A percentile compares a stretch with the other conserved stretches of the same genome.
Evolutionary conservation across 2,113 vertebrate species (phyloP).

Genomic region (Sardina pilchardus): DNA sequence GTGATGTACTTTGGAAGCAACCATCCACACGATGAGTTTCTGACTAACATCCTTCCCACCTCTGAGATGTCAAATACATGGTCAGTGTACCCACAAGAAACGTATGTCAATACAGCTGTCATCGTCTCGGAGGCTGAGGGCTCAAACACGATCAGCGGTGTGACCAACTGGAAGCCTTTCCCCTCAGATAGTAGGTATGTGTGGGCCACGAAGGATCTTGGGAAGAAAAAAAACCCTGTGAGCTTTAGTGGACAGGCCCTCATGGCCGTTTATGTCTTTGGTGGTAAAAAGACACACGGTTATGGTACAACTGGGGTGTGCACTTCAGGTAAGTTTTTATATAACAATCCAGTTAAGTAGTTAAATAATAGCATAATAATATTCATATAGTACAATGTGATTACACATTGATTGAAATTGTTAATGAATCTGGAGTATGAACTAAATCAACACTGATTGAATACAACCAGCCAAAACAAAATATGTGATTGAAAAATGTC

Average conservation of each 20-base stretch:
- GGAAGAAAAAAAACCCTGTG: conserved; percentile 3
- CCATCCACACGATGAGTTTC: conserved; percentile 43
- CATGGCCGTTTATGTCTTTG: conserved; percentile 53
- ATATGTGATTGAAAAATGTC: no score
- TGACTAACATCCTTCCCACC: conserved; percentile 48
- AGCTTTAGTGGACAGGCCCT: conserved; percentile 32
- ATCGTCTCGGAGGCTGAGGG: conserved; percentile 39
- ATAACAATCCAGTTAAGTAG: neutral
- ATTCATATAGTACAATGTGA: no score
- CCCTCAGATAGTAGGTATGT: conserved; percentile 38
- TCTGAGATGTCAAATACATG: conserved; percentile 49
- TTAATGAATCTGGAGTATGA: no score
- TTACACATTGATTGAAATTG: no score
- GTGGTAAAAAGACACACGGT: conserved; percentile 22
- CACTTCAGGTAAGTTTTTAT: conserved; percentile 38
- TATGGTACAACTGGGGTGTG: conserved; percentile 55
- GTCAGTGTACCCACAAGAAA: conserved; percentile 49
- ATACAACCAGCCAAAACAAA: no score
- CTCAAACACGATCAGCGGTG: neutral
- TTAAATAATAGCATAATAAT: neutral
- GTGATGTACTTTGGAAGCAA: conserved; percentile 56
- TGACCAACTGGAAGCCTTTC: conserved; percentile 36
- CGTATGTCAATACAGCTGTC: no score
- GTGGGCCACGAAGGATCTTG: conserved; percentile 44
- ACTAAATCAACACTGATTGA: no score